phyloP scores from a whole-genome alignment of 2,113 vertebrate genomes.

The Misgurnus mizolepis region DNA sequence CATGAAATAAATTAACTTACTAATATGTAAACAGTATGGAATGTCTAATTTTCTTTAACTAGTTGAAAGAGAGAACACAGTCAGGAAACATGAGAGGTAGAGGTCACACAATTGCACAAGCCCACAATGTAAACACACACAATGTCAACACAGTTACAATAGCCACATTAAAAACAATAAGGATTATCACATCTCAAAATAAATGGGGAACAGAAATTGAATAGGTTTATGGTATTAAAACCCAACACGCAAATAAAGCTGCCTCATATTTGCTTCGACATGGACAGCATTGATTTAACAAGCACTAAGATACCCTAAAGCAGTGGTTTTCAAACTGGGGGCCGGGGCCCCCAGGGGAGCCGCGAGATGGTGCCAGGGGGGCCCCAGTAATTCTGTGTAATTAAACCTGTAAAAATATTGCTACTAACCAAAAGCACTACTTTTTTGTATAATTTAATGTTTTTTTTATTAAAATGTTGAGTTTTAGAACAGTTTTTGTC shows the following conservation, averaged over 20 bases:
- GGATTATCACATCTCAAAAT: neutral
- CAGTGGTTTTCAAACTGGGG: too few relatives aligned
- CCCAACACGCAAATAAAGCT: conserved; percentile 1
- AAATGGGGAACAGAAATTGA: neutral
- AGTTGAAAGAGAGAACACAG: neutral
- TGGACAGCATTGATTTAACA: neutral
- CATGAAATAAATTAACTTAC: conserved; percentile 20
- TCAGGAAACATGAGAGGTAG: neutral
- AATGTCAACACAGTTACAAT: conserved; percentile 2
- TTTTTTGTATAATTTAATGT: too few relatives aligned
- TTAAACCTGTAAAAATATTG: too few relatives aligned
- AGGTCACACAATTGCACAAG: conserved; percentile 18
- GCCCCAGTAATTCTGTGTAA: too few relatives aligned
- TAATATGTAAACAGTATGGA: neutral
- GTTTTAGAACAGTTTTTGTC: too few relatives aligned
- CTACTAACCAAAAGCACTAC: too few relatives aligned
- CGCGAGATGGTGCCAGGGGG: too few relatives aligned
- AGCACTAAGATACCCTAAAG: neutral
- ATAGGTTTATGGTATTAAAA: conserved; percentile 5
- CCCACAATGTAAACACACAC: conserved; percentile 28
- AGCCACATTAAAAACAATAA: neutral
- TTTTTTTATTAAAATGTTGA: too few relatives aligned
- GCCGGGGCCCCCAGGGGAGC: too few relatives aligned
- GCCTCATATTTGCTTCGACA: conserved; percentile 26
- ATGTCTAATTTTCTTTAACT: neutral